Evolutionary conservation across 2,797 vertebrate species (phyloP), one percentile per base, ranked within the genome.

Genomic region (Spheniscus humboldti): DNA sequence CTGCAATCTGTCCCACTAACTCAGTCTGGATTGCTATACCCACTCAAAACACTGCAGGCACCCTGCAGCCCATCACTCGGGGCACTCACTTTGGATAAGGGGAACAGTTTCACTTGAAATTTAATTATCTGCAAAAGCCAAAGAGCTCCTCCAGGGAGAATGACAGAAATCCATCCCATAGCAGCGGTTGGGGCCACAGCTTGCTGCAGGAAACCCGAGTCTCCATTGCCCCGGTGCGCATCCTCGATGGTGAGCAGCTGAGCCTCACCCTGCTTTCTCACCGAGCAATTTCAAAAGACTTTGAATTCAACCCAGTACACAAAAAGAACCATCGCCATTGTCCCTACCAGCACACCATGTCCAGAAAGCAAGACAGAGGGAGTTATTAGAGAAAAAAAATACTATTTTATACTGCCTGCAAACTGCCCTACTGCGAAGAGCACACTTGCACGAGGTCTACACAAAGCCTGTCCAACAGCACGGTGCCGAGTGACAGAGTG

Each of bases 141-240:
- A 60, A 60, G 35, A 45, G 47, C 18, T 30, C 35, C 56, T 56
- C 62, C 47, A 33, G 52, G 18, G 56, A 69, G 13, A 66, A 25
- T 1, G 13, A 33, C 30, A 56, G 56, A 66, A 87, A 60, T 11
- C 37, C 52, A 35, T 8, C 33, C 35, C 22, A 39, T 7, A 35
- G 37, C 64, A 67, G 53, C 0, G 1, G 43, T 9, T 5, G 3
- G 43, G 35, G 20, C 20, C 43, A 16, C 43, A 30, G 45, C 45
- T 17, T 18, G 24, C 55, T 45, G 69, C 50, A 55, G 88, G 47
- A 78, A 66, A 62, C 14, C 18, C 1, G 0, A 18, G 41, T 22
- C 13, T 50, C 73, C 47, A 11, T 39, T 8, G 0, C 39, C 11
- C n/a, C 4, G 2, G 11, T 11, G 53, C 0, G 4, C 2, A 0